Evolutionary conservation across 1,140 invertebrate genomes (phyloP).

Genomic region (Drosophila miranda): DNA sequence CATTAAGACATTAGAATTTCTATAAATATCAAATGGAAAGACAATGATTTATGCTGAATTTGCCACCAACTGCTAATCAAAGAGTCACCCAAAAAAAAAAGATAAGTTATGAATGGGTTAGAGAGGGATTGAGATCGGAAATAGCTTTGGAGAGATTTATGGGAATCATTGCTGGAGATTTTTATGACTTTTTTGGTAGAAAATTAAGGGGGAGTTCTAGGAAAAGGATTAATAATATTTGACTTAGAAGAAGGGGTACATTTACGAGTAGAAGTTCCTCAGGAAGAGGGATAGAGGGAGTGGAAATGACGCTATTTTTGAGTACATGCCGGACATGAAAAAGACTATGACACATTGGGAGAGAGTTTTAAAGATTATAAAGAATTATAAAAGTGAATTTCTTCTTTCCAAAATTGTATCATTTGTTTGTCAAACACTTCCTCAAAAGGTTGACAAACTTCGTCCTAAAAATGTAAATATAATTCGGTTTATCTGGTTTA

Average conservation of each 20-base stretch:
- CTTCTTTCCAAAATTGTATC: too few relatives aligned
- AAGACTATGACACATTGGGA: too few relatives aligned
- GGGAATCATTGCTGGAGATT: slow-evolving; percentile 5
- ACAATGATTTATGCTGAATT: slow-evolving; percentile 54
- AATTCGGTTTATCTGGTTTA: not conserved
- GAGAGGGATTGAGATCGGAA: not conserved
- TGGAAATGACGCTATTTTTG: too few relatives aligned
- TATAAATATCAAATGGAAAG: slow-evolving; percentile 23
- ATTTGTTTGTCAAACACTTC: not conserved
- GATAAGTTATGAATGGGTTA: slow-evolving; percentile 14
- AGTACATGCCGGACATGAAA: too few relatives aligned
- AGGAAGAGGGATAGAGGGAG: too few relatives aligned
- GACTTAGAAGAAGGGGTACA: too few relatives aligned
- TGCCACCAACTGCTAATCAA: slow-evolving; percentile 40
- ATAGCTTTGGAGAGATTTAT: slow-evolving; percentile 21
- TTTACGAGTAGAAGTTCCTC: too few relatives aligned
- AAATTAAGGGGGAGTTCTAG: too few relatives aligned
- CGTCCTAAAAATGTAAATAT: slow-evolving; percentile 11
- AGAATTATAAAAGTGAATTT: too few relatives aligned
- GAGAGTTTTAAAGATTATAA: too few relatives aligned
- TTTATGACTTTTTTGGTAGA: not conserved
- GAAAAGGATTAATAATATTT: too few relatives aligned
- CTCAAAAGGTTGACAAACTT: not conserved
- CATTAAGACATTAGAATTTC: slow-evolving; percentile 7
- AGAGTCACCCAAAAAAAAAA: slow-evolving; percentile 4